Evolutionary conservation across 2,888 invertebrate genomes (phyloP).

Genomic region (Mesorhabditis belari): DNA sequence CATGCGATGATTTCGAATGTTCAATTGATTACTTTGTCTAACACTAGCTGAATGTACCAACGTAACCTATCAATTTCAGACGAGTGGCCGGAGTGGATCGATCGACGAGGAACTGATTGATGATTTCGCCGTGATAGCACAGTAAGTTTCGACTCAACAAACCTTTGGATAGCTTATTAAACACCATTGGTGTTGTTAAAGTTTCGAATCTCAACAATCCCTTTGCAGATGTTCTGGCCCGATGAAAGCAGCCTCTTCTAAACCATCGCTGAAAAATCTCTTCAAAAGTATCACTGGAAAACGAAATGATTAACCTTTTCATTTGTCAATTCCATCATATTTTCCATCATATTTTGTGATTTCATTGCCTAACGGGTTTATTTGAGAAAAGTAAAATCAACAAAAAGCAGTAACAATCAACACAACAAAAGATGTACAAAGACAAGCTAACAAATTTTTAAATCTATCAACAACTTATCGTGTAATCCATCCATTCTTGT

Average conservation of each 20-base stretch:
- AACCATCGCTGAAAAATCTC: constrained; percentile 33
- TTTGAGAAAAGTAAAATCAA: no score
- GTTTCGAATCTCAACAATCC: background rate
- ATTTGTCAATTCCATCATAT: background rate
- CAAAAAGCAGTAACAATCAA: no score
- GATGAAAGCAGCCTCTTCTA: constrained; percentile 32
- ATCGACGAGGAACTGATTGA: constrained; percentile 39
- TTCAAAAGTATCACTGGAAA: constrained; percentile 37
- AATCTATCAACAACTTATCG: no score
- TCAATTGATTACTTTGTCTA: no score
- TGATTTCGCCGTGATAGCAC: constrained; percentile 47
- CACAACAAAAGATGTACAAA: no score
- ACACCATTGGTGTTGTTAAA: background rate
- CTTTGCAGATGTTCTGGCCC: constrained; percentile 27
- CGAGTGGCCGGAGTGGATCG: constrained; percentile 5
- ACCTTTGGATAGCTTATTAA: background rate
- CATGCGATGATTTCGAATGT: no score
- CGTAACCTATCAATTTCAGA: no score
- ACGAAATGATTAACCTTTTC: constrained; percentile 6
- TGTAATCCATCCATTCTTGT: no score
- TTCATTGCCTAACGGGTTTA: no score
- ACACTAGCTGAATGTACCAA: no score
- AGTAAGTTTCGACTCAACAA: constrained; percentile 25
- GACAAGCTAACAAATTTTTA: no score
- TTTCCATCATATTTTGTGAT: no score